These are phyloP conservation scores for Piaya cayana DNA, from an alignment of 2,113 vertebrate genomes.

Conservation along the genomic window DNA sequence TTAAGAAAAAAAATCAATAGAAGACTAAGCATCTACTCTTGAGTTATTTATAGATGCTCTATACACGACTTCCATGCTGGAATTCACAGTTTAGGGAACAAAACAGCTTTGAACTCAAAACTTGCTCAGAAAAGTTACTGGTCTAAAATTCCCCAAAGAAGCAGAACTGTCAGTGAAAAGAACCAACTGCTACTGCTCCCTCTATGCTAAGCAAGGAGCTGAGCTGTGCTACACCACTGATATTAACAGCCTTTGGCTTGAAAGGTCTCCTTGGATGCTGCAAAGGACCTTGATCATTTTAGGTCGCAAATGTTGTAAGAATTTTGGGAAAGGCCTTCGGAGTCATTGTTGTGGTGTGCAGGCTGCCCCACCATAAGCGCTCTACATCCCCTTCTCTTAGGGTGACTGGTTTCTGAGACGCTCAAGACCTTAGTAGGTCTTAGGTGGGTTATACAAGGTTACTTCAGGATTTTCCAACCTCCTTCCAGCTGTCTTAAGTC, in stretches of 20 bases:
- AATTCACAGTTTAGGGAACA: not conserved
- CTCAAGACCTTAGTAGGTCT: not conserved
- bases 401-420: not conserved
- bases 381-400: not conserved
- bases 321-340: not conserved
- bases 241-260: not conserved
- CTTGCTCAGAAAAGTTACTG: not conserved
- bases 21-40: not conserved
- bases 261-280: not conserved
- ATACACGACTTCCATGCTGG: not conserved
- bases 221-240: not conserved
- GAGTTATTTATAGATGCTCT: not conserved
- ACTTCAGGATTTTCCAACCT: constrained; percentile 38
- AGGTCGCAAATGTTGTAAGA: not conserved
- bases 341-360: not conserved
- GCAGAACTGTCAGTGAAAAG: not conserved
- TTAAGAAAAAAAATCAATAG: not conserved
- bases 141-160: not conserved
- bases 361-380: not conserved
- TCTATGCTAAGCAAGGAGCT: not conserved
- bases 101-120: not conserved
- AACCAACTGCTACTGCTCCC: not conserved
- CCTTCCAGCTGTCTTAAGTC: constrained; percentile 10
- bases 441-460: not conserved
- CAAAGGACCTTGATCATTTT: not conserved